These are phyloP conservation scores for Platichthys stellatus DNA, from an alignment of 2,113 vertebrate species.

Conservation along the genomic window DNA sequence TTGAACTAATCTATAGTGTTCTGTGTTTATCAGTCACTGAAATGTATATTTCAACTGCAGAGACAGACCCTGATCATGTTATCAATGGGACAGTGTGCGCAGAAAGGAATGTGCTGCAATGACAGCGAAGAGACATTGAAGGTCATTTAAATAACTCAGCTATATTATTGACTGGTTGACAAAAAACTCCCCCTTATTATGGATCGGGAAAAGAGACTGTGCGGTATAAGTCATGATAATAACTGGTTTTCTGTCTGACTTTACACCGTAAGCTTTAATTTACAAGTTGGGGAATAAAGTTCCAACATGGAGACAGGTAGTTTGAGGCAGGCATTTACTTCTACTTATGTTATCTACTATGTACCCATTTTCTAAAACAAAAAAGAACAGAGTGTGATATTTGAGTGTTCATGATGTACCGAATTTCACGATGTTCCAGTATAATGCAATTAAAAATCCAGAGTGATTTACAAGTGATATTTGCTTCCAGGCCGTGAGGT, in stretches of 20 bases:
- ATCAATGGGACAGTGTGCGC: no score
- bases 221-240: background rate
- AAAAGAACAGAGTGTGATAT: background rate
- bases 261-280: background rate
- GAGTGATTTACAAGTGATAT: constrained; percentile 15
- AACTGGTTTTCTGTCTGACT: background rate
- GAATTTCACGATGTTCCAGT: background rate
- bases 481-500: background rate
- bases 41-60: background rate
- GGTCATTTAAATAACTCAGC: background rate
- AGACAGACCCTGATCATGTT: background rate
- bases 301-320: background rate
- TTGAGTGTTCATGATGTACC: background rate
- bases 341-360: background rate
- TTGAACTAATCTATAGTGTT: background rate
- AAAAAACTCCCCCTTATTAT: background rate
- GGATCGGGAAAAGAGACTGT: background rate
- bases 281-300: background rate
- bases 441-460: background rate
- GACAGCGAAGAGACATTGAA: background rate
- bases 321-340: background rate
- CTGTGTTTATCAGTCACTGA: background rate
- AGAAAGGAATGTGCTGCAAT: background rate
- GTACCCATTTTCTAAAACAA: background rate
- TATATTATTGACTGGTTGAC: background rate